Evolutionary conservation across 2,797 vertebrate genomes (phyloP), one percentile per base, ranked within the genome.

Genomic region (Sebastes kiyomatsui): DNA sequence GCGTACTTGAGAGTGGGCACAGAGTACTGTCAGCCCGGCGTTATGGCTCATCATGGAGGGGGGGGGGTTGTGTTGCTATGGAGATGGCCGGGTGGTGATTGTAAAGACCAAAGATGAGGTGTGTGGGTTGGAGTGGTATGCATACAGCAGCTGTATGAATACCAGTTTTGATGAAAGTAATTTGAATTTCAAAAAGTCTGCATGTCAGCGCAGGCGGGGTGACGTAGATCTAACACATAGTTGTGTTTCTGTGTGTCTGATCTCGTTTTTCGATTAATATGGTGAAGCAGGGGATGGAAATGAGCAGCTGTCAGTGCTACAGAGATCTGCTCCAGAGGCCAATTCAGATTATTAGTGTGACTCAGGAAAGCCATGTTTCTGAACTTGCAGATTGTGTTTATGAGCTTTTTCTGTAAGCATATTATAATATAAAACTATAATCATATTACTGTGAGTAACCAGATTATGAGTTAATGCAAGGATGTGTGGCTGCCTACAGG

Each of bases 91-190:
- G 65, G 49, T 54, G 69, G 67, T 23, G 78, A 42, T 33, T 72
- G 64, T 55, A 46, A 49, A 56, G 72, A 88, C 49, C 79, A 54
- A 60, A 77, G 74, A 70, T 77, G 82, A 73, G 79, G 83, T 76
- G 81, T 18, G 90, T 92, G 87, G 91, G 91, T 72, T 81, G 77
- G 71, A 79, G 75, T 69, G 46, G 68, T 42, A 81, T 87, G 75
- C 68, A 60, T 16, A 64, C 32, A 70, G 64, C 84, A 79, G 78
- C 79, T 81, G 79, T 70, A 64, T 71, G 69, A 86, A 87, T 75
- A 23, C 49, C 33, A 64, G 60, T 61, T 56, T 35, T 72, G 52
- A 81, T 65, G n/a, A 70, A 42, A 42, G 13, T 52, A 20, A 58
- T 87, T 80, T 49, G 22, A 33, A 72, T 83, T 52, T 75, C 30